Evolutionary conservation across 1,140 invertebrate genomes (phyloP).

Genomic region (Cydia amplana): DNA sequence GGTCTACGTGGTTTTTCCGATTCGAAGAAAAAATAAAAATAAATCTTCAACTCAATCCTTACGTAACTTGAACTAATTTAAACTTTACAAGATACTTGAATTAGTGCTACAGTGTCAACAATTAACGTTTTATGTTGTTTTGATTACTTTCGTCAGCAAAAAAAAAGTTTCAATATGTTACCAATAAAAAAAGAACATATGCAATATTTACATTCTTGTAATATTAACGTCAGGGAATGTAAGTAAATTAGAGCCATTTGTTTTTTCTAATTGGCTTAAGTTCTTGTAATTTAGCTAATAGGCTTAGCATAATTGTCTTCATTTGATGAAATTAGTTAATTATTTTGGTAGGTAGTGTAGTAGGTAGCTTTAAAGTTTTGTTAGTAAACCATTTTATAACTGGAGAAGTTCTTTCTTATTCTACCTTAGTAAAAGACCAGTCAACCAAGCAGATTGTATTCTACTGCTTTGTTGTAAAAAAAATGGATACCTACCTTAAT

Average conservation of each 20-base stretch:
- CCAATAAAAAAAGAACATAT: slow-evolving; percentile 59
- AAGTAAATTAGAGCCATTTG: slow-evolving; percentile 41
- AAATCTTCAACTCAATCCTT: slow-evolving; percentile 32
- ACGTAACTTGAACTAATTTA: slow-evolving; percentile 33
- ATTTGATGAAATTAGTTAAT: too few species aligned
- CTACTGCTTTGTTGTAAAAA: too few species aligned
- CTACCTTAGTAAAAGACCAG: too few species aligned
- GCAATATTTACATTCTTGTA: slow-evolving; percentile 52
- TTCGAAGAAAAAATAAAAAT: slow-evolving; percentile 29
- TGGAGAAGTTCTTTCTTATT: too few species aligned
- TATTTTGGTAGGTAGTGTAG: too few species aligned
- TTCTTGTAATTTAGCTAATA: too few species aligned
- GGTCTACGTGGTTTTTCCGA: slow-evolving; percentile 48
- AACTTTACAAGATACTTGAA: background rate
- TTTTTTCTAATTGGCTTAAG: background rate
- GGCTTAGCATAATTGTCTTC: too few species aligned
- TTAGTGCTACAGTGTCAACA: background rate
- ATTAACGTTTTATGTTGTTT: background rate
- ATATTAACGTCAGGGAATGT: slow-evolving; percentile 63
- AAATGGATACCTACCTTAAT: too few species aligned
- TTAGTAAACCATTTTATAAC: too few species aligned
- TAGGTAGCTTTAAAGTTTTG: too few species aligned
- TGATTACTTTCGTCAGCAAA: slow-evolving; percentile 23
- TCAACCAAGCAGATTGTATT: too few species aligned
- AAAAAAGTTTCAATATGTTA: slow-evolving; percentile 52